Evolutionary conservation across 2,797 vertebrate genomes (phyloP).

Genomic region (Nothura maculosa): DNA sequence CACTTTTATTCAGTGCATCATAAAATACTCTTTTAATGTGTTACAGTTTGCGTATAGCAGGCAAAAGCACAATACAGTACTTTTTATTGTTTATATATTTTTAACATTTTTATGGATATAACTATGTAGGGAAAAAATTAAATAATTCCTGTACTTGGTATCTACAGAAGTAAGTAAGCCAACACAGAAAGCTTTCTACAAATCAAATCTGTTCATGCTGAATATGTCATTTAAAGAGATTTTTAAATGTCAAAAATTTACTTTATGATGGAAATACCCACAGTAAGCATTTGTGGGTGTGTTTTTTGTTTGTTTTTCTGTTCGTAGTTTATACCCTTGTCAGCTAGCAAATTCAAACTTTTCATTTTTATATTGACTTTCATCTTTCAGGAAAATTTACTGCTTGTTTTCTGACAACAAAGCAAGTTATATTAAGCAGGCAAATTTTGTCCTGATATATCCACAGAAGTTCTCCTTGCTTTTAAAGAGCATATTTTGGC

Average conservation of each 20-base stretch:
- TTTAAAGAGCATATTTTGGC: neutral
- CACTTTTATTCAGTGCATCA: neutral
- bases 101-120: neutral
- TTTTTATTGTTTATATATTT: neutral
- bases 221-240: neutral
- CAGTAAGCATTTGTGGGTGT: neutral
- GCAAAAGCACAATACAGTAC: neutral
- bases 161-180: neutral
- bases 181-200: neutral
- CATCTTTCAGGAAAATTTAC: neutral
- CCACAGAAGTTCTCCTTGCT: neutral
- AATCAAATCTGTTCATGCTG: neutral
- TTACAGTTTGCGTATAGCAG: neutral
- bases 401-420: constrained; percentile 12
- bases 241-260: neutral
- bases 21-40: neutral
- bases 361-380: neutral
- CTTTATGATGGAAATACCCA: neutral
- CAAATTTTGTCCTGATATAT: neutral
- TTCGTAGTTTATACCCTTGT: neutral
- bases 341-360: neutral
- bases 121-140: neutral
- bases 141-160: neutral
- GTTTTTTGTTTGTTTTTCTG: neutral
- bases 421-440: neutral